Percentiles rank a stretch among this genome's conserved stretches.
Conservation (phyloP, 2,888 invertebrate species). For the Lithodes maja region DNA sequence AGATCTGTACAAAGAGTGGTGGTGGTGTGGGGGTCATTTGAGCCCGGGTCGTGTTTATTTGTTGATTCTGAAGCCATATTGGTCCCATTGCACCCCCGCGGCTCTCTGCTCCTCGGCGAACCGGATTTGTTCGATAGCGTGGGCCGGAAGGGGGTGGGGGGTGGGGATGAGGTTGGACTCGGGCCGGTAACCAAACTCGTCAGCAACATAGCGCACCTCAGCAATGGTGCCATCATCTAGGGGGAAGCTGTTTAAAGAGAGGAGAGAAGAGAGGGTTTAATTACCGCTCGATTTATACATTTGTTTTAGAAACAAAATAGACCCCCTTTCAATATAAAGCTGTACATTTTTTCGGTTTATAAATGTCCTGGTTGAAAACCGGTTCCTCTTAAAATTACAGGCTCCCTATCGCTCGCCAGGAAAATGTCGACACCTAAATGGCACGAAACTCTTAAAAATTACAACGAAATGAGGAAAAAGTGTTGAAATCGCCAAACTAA, state of each 20-base stretch:
- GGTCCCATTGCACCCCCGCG: slow-evolving; percentile 19
- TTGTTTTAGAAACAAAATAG: too few relatives aligned
- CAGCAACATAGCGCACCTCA: slow-evolving; percentile 42
- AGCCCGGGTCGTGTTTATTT: not conserved
- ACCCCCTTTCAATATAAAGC: too few relatives aligned
- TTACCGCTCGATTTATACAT: not conserved
- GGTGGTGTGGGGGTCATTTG: not conserved
- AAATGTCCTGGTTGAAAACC: too few relatives aligned
- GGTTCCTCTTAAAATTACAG: too few relatives aligned
- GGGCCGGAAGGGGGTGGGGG: slow-evolving; percentile 45
- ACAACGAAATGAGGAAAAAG: too few relatives aligned
- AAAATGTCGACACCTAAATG: too few relatives aligned
- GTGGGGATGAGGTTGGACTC: slow-evolving; percentile 36
- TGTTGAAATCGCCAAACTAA: too few relatives aligned
- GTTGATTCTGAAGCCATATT: slow-evolving; percentile 30
- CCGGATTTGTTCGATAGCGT: slow-evolving; percentile 47
- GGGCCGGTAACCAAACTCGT: slow-evolving; percentile 43
- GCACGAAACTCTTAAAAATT: too few relatives aligned
- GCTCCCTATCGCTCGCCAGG: too few relatives aligned
- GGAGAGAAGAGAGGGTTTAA: not conserved
- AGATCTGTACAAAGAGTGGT: not conserved
- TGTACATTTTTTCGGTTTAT: too few relatives aligned
- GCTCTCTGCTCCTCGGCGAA: slow-evolving; percentile 50
- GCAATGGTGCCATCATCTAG: slow-evolving; percentile 35
- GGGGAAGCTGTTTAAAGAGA: slow-evolving; percentile 22